Conservation (phyloP, 2,113 vertebrate genomes). For the Ranitomeya variabilis region DNA sequence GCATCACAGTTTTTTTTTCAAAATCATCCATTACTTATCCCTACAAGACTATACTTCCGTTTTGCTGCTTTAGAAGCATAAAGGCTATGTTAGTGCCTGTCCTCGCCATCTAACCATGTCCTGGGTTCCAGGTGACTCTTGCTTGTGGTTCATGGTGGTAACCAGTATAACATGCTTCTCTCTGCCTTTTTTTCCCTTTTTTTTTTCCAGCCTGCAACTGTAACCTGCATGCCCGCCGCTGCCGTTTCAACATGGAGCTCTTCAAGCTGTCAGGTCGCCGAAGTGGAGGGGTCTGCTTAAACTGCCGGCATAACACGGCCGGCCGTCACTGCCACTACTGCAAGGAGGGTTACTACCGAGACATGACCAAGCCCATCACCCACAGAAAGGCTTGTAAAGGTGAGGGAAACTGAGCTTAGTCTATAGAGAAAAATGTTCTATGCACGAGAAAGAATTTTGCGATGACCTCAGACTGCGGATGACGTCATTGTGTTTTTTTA, state of each 20-base stretch:
- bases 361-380: slow-evolving; percentile 92
- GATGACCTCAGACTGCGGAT: neutral
- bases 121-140: neutral
- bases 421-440: neutral
- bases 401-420: slow-evolving; percentile 61
- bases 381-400: slow-evolving; percentile 98
- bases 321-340: slow-evolving; percentile 97
- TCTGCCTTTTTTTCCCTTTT: slow-evolving; percentile 37
- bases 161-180: slow-evolving; percentile 13
- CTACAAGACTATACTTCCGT: no score
- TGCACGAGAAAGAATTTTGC: neutral
- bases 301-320: slow-evolving; percentile 94
- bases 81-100: no score
- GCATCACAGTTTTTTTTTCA: no score
- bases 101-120: neutral
- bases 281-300: slow-evolving; percentile 93
- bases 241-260: slow-evolving; percentile 98
- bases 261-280: slow-evolving; percentile 93
- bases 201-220: slow-evolving; percentile 86
- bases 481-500: neutral
- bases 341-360: slow-evolving; percentile 94
- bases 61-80: no score
- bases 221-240: slow-evolving; percentile 92
- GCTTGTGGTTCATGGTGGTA: neutral
- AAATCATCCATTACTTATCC: no score